Evolutionary conservation across 2,113 vertebrate genomes (phyloP).

Genomic region (Pseudorasbora parva): DNA sequence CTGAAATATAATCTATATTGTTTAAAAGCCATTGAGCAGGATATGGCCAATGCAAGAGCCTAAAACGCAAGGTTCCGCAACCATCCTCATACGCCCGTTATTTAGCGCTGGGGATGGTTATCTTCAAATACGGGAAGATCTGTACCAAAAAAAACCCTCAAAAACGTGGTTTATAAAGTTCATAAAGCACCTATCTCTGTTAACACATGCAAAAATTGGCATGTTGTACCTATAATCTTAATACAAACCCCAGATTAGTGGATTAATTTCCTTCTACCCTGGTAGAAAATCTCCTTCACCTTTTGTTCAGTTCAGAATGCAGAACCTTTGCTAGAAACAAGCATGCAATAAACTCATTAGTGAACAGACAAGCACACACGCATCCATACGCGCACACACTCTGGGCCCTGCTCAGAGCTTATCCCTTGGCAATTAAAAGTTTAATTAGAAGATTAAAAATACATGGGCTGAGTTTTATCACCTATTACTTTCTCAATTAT

Average conservation of each 20-base stretch:
- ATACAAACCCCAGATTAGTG: conserved; percentile 74
- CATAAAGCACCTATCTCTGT: conserved; percentile 43
- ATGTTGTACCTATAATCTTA: conserved; percentile 70
- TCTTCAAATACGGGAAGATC: not conserved
- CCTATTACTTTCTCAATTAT: conserved; percentile 75
- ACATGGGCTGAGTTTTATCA: conserved; percentile 75
- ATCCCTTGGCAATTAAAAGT: conserved; percentile 80
- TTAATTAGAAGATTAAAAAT: conserved; percentile 83
- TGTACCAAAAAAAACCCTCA: not conserved
- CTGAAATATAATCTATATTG: conserved; percentile 69
- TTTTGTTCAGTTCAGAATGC: conserved; percentile 69
- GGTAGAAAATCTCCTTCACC: conserved; percentile 70
- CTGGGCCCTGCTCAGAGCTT: conserved; percentile 67
- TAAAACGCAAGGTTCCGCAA: conserved; percentile 18
- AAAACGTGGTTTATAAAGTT: conserved; percentile 47
- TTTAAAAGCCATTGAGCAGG: conserved; percentile 29
- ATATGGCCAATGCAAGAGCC: conserved; percentile 19
- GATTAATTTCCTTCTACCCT: conserved; percentile 69
- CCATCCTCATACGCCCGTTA: conserved; percentile 32
- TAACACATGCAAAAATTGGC: conserved; percentile 63
- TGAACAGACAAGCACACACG: conserved; percentile 40
- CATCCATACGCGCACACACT: conserved; percentile 44
- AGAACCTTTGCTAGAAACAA: conserved; percentile 67
- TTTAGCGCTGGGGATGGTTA: conserved; percentile 21
- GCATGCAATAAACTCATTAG: conserved; percentile 73